Conservation (phyloP, 2,797 vertebrate genomes). For the Eospalax fontanierii region DNA sequence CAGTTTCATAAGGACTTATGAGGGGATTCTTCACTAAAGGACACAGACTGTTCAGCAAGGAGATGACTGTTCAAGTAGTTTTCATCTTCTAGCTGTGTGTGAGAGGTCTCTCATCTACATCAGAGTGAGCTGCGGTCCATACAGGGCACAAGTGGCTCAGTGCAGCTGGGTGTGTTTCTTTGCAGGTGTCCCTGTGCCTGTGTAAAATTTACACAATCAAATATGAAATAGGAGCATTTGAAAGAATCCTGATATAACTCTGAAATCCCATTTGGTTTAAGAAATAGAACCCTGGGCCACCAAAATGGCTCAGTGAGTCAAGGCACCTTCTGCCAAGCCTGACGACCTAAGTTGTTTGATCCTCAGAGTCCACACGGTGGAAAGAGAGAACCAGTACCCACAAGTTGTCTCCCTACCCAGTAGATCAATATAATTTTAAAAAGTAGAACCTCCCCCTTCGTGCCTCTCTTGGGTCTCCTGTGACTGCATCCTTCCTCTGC, state of each 20-base stretch:
- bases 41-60: background rate
- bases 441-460: no score
- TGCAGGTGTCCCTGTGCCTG: background rate
- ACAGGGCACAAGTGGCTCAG: no score
- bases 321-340: background rate
- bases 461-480: background rate
- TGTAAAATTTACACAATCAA: background rate
- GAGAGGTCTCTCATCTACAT: background rate
- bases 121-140: no score
- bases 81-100: background rate
- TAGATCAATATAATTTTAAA: background rate
- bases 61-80: background rate
- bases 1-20: background rate
- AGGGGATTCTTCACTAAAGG: background rate
- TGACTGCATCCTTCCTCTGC: background rate
- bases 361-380: background rate
- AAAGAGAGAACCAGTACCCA: background rate
- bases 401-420: background rate
- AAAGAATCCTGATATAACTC: constrained; percentile 7
- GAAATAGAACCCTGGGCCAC: background rate
- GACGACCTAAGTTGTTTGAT: no score
- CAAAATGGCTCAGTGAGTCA: background rate
- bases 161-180: background rate
- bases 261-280: no score
- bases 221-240: background rate